phyloP scores from a whole-genome alignment of 2,888 invertebrate genomes.

The Megamerina dolium region DNA sequence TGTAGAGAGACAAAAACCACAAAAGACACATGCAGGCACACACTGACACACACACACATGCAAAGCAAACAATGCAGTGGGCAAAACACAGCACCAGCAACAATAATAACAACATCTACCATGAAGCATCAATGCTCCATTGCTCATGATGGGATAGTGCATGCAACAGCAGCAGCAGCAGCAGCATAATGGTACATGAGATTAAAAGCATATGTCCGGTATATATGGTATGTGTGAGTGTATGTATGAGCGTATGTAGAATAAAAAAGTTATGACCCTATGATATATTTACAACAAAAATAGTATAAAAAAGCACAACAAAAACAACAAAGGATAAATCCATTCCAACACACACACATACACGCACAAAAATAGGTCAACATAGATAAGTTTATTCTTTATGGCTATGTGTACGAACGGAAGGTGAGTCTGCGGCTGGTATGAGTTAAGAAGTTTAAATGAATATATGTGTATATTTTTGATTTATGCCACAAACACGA shows the following conservation, averaged over 20 bases:
- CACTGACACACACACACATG: conserved; percentile 4
- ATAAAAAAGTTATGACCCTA: conserved; percentile 15
- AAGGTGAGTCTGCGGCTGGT: too few relatives aligned
- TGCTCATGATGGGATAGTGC: neutral
- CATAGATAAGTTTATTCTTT: conserved; percentile 3
- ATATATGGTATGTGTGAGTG: too few relatives aligned
- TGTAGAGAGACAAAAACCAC: conserved; percentile 19
- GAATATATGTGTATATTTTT: too few relatives aligned
- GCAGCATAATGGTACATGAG: conserved; percentile 8
- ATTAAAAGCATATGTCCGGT: conserved; percentile 24
- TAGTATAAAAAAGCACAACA: neutral
- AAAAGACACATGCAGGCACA: conserved; percentile 10
- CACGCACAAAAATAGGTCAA: neutral
- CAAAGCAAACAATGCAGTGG: neutral
- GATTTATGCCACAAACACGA: too few relatives aligned
- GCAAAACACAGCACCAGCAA: neutral
- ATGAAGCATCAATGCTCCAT: neutral
- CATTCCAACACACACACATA: conserved; percentile 2
- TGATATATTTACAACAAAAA: neutral
- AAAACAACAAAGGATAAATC: neutral
- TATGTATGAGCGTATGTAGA: too few relatives aligned
- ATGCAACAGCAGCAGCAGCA: neutral
- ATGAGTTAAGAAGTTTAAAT: too few relatives aligned
- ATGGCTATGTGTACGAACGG: too few relatives aligned
- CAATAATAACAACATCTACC: neutral